Percentiles rank a stretch among this genome's conserved stretches.
These are phyloP conservation scores for Drosophila kambysellisi DNA, from an alignment of 2,888 invertebrate genomes.

Conservation along the genomic window DNA sequence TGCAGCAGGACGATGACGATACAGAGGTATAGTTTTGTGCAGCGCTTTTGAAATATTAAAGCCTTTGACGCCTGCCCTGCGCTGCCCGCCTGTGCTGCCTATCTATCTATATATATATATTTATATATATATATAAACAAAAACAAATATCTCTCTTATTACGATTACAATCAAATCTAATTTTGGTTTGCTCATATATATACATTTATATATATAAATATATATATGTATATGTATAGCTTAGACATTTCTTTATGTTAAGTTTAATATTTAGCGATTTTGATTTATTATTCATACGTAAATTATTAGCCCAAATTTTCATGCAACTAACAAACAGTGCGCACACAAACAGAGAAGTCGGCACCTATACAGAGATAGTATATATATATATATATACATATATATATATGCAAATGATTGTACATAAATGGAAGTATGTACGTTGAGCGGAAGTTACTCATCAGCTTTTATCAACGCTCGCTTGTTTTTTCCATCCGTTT, in stretches of 20 bases:
- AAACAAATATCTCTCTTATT: conserved; percentile 32
- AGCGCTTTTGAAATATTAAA: conserved; percentile 60
- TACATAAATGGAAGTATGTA: conserved; percentile 16
- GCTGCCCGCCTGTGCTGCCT: conserved; percentile 79
- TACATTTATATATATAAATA: conserved; percentile 24
- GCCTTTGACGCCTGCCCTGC: conserved; percentile 70
- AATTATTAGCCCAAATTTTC: conserved; percentile 72
- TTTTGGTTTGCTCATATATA: conserved; percentile 46
- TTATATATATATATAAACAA: conserved; percentile 16
- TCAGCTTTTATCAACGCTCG: conserved; percentile 62
- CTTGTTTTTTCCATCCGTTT: conserved; percentile 22
- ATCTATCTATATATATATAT: conserved; percentile 27
- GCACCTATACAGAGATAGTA: conserved; percentile 1
- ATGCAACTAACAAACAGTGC: conserved; percentile 53
- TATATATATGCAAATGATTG: conserved; percentile 20
- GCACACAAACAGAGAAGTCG: conserved; percentile 26
- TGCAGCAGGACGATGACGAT: conserved; percentile 87
- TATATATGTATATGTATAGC: conserved; percentile 6
- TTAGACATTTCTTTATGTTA: conserved; percentile 52
- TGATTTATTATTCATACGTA: conserved; percentile 65
- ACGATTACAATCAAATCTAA: conserved; percentile 25
- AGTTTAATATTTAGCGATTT: conserved; percentile 70
- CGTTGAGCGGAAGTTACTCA: conserved; percentile 70
- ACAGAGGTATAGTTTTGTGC: conserved; percentile 85
- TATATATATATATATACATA: conserved; percentile 28